These are phyloP conservation scores for Opisthograptis luteolata DNA, from an alignment of 2,888 invertebrate genomes.

Conservation along the genomic window DNA sequence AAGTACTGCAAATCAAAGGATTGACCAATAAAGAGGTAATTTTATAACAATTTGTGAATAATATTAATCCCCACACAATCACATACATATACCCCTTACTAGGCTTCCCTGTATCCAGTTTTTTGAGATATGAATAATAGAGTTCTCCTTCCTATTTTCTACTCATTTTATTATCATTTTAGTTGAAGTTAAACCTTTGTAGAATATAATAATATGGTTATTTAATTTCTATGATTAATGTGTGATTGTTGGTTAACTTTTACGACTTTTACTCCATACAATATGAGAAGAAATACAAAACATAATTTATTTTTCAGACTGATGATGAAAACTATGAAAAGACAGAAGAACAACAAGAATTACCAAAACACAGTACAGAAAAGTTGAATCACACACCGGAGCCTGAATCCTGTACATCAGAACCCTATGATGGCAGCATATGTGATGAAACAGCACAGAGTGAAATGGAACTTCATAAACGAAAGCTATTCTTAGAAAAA, in stretches of 20 bases:
- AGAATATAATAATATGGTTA: no score
- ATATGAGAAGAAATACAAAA: neutral
- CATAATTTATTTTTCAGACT: slow-evolving; percentile 55
- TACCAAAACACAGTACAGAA: slow-evolving; percentile 59
- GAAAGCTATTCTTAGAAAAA: slow-evolving; percentile 75
- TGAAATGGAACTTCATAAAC: slow-evolving; percentile 66
- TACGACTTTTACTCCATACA: no score
- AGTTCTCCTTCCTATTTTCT: no score
- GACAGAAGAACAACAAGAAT: slow-evolving; percentile 67
- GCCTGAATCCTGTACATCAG: slow-evolving; percentile 62
- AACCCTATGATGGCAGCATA: slow-evolving; percentile 56
- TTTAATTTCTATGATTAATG: no score
- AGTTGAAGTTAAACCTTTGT: no score
- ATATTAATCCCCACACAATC: no score
- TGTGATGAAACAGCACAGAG: slow-evolving; percentile 60
- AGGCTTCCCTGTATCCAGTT: no score
- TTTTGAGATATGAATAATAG: no score
- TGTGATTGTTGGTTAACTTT: no score
- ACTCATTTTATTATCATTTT: no score
- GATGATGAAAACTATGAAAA: slow-evolving; percentile 70
- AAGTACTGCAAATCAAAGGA: slow-evolving; percentile 89
- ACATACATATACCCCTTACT: no score
- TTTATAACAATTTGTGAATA: no score
- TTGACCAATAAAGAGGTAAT: slow-evolving; percentile 84
- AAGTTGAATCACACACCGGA: slow-evolving; percentile 61